phyloP scores from a whole-genome alignment of 1,140 invertebrate species.

The Rhagoletis zephyria region DNA sequence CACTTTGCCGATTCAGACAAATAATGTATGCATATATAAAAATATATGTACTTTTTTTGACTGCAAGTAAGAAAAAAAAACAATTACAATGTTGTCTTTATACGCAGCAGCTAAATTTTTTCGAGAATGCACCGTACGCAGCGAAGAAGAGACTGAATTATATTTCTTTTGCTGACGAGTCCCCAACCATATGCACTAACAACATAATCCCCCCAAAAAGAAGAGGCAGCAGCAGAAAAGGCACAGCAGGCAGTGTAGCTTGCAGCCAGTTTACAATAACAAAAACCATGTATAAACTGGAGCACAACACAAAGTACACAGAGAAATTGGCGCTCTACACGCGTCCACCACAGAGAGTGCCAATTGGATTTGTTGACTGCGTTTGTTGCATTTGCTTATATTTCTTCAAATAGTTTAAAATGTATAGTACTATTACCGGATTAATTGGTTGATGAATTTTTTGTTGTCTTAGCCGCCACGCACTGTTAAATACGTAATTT shows the following conservation, averaged over 20 bases:
- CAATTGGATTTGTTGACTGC: constrained; percentile 7
- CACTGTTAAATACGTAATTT: constrained; percentile 14
- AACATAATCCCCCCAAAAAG: constrained; percentile 26
- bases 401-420: background rate
- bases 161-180: constrained; percentile 50
- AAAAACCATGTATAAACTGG: constrained; percentile 31
- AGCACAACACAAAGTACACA: constrained; percentile 13
- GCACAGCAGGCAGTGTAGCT: background rate
- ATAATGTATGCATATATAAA: background rate
- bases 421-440: background rate
- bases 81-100: constrained; percentile 40
- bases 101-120: constrained; percentile 54
- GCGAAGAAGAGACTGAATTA: constrained; percentile 28
- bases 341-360: background rate
- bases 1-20: background rate
- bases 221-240: background rate
- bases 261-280: background rate
- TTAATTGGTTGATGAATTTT: background rate
- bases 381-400: background rate
- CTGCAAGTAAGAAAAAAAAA: constrained; percentile 10
- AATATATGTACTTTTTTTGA: constrained; percentile 9
- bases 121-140: constrained; percentile 46
- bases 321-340: constrained; percentile 13
- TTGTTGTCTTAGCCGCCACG: background rate
- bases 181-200: constrained; percentile 42